These are phyloP conservation scores for Tachyglossus aculeatus DNA, from an alignment of 2,797 vertebrate genomes.

Conservation along the genomic window DNA sequence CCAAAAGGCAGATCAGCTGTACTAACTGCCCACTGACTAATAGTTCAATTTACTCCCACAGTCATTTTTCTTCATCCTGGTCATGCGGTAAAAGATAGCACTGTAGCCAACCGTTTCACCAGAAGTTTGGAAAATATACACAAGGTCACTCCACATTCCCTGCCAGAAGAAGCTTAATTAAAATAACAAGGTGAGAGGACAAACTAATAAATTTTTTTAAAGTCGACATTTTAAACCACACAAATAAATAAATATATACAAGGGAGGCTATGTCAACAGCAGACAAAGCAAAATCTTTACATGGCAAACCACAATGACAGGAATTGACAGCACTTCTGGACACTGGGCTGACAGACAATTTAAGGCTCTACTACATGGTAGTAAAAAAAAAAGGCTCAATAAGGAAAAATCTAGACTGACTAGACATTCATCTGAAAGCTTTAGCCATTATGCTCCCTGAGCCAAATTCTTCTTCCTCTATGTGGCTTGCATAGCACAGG, in stretches of 20 bases:
- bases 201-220: conserved; percentile 54
- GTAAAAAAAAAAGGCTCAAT: conserved; percentile 59
- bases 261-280: conserved; percentile 58
- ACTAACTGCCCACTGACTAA: conserved; percentile 57
- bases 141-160: conserved; percentile 43
- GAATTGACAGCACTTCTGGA: conserved; percentile 38
- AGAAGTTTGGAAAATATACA: conserved; percentile 58
- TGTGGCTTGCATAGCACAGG: not conserved
- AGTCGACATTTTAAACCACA: conserved; percentile 72
- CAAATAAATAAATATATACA: conserved; percentile 87
- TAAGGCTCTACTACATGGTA: conserved; percentile 66
- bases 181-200: conserved; percentile 54
- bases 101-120: conserved; percentile 67
- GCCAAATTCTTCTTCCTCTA: not conserved
- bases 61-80: conserved; percentile 44
- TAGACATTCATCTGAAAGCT: conserved; percentile 39
- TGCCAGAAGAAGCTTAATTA: conserved; percentile 58
- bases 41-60: conserved; percentile 61
- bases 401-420: conserved; percentile 51
- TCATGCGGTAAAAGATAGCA: conserved; percentile 55
- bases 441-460: not conserved
- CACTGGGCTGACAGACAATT: conserved; percentile 41
- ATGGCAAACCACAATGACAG: not conserved
- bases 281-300: conserved; percentile 54
- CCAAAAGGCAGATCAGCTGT: conserved; percentile 57